These are phyloP conservation scores for Apotomis capreana DNA, from an alignment of 2,888 invertebrate species.

Conservation along the genomic window DNA sequence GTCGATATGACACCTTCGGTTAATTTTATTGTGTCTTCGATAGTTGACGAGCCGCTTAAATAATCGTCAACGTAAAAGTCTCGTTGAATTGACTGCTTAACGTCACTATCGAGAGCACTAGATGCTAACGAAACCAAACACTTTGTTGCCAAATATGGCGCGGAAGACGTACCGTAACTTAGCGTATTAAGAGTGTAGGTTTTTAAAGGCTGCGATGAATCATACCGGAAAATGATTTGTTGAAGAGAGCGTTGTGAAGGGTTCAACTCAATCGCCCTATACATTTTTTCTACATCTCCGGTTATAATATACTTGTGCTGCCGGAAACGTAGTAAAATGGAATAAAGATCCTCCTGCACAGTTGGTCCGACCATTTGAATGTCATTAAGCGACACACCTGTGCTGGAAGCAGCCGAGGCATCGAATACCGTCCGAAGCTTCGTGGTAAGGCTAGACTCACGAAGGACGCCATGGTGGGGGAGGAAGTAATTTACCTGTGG, in stretches of 20 bases:
- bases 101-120: neutral
- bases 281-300: constrained; percentile 41
- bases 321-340: constrained; percentile 37
- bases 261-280: neutral
- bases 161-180: constrained; percentile 23
- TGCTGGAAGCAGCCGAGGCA: constrained; percentile 12
- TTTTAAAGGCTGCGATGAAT: neutral
- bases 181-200: too few relatives aligned
- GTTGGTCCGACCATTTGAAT: constrained; percentile 39
- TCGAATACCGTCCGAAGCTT: constrained; percentile 8
- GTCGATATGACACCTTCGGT: neutral
- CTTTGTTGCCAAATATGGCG: constrained; percentile 15
- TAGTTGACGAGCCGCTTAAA: neutral
- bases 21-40: neutral
- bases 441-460: neutral
- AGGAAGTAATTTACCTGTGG: neutral
- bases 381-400: constrained; percentile 37
- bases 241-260: too few relatives aligned
- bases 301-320: constrained; percentile 35
- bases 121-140: constrained; percentile 1
- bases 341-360: constrained; percentile 41
- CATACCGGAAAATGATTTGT: too few relatives aligned
- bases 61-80: constrained; percentile 28
- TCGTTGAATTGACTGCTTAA: constrained; percentile 1
- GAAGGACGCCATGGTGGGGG: neutral